phyloP scores from a whole-genome alignment of 2,888 invertebrate species.

The Mamestra brassicae region DNA sequence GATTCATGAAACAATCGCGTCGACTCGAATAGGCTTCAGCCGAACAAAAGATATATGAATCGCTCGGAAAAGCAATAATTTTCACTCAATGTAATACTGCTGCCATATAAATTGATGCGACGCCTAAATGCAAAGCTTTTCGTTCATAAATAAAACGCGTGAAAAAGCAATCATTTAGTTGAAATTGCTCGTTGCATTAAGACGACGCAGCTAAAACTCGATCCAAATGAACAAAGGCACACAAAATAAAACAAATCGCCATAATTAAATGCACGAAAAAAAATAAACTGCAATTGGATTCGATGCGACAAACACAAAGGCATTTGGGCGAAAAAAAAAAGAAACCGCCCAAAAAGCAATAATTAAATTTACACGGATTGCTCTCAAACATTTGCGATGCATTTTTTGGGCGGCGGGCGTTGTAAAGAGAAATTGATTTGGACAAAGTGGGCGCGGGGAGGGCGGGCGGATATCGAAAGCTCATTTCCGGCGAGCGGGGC shows the following conservation, averaged over 20 bases:
- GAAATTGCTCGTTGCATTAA: conserved; percentile 13
- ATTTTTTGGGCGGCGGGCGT: conserved; percentile 67
- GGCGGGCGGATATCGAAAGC: conserved; percentile 84
- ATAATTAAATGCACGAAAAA: conserved; percentile 45
- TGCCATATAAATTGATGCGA: conserved; percentile 17
- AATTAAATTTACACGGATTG: conserved; percentile 66
- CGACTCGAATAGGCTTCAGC: conserved; percentile 7
- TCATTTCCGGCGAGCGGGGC: conserved; percentile 82
- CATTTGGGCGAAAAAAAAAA: conserved; percentile 39
- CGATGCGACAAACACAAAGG: conserved; percentile 48
- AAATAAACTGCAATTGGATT: conserved; percentile 45
- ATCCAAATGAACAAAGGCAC: conserved; percentile 38
- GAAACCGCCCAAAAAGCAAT: conserved; percentile 48
- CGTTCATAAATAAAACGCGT: conserved; percentile 10
- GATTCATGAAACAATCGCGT: conserved; percentile 49
- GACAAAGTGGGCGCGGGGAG: conserved; percentile 79
- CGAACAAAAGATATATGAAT: conserved; percentile 47
- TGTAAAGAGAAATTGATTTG: conserved; percentile 85
- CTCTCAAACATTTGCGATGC: conserved; percentile 70
- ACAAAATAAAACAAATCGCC: conserved; percentile 42
- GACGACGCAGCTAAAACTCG: conserved; percentile 10
- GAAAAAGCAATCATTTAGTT: conserved; percentile 21
- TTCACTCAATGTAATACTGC: conserved; percentile 30
- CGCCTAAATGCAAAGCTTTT: not conserved
- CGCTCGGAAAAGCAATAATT: conserved; percentile 45